These are phyloP conservation scores for Paratilapia polleni DNA, from an alignment of 2,113 vertebrate species.

Conservation along the genomic window DNA sequence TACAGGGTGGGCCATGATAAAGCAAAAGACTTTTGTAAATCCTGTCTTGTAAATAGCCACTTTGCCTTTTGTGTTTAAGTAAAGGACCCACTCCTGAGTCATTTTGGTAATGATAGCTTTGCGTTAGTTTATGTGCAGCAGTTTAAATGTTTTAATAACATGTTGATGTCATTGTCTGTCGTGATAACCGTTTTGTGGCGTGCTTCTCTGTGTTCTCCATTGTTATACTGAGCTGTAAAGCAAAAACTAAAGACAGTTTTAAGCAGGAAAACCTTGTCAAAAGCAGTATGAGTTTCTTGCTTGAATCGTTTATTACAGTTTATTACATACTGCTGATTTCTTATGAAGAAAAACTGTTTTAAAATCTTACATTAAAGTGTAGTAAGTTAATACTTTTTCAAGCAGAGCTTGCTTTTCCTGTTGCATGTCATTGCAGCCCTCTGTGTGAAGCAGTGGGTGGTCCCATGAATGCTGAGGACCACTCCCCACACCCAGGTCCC, in stretches of 20 bases:
- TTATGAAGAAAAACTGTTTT: not conserved
- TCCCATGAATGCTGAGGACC: conserved; percentile 63
- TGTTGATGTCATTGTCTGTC: conserved; percentile 48
- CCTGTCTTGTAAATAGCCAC: conserved; percentile 29
- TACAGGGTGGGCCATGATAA: conserved; percentile 5
- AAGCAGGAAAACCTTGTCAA: not conserved
- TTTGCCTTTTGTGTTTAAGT: conserved; percentile 32
- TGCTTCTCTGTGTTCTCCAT: not conserved
- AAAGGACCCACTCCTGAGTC: conserved; percentile 32
- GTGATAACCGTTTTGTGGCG: conserved; percentile 31
- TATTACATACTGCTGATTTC: not conserved
- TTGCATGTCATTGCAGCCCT: conserved; percentile 36
- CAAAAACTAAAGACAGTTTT: not conserved
- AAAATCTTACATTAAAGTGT: not conserved
- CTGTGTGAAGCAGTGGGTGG: conserved; percentile 68
- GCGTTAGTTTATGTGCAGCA: conserved; percentile 36
- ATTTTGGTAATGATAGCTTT: conserved; percentile 58
- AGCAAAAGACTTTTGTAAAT: conserved; percentile 5
- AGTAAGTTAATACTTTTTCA: not conserved
- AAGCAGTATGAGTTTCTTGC: not conserved
- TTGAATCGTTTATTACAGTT: not conserved
- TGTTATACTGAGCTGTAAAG: not conserved
- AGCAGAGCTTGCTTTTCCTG: conserved; percentile 25
- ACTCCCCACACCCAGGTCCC: conserved; percentile 76
- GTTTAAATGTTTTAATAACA: conserved; percentile 53